phyloP scores from a whole-genome alignment of 2,888 invertebrate species.

The Nymphalis polychloros region DNA sequence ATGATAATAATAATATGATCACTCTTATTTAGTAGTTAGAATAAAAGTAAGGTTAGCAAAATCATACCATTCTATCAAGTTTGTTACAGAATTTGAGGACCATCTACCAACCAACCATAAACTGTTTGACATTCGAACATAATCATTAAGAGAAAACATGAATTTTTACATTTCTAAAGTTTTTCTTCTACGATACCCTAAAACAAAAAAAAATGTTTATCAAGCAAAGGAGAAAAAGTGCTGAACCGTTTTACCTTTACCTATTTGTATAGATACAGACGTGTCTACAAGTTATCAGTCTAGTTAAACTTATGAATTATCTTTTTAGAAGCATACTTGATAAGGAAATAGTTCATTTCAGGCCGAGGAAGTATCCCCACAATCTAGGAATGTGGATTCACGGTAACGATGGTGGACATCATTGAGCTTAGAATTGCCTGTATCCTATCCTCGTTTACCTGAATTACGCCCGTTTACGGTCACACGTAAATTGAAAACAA shows the following conservation, averaged over 20 bases:
- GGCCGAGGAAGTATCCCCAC: constrained; percentile 43
- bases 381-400: constrained; percentile 40
- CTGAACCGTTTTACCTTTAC: neutral
- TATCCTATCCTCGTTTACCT: constrained; percentile 45
- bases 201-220: too few relatives aligned
- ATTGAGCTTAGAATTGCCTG: constrained; percentile 41
- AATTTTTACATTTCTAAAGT: too few relatives aligned
- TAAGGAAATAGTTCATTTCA: constrained; percentile 60
- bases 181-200: too few relatives aligned
- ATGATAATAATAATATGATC: too few relatives aligned
- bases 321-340: constrained; percentile 28
- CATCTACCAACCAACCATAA: too few relatives aligned
- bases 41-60: too few relatives aligned
- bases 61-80: too few relatives aligned
- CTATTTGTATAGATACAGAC: neutral
- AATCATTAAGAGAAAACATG: too few relatives aligned
- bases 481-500: constrained; percentile 10
- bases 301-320: neutral
- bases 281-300: neutral
- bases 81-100: too few relatives aligned
- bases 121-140: too few relatives aligned
- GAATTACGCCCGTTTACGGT: constrained; percentile 28
- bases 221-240: too few relatives aligned
- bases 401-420: constrained; percentile 42
- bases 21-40: too few relatives aligned